phyloP scores from a whole-genome alignment of 1,140 invertebrate species.

The Pantala flavescens region DNA sequence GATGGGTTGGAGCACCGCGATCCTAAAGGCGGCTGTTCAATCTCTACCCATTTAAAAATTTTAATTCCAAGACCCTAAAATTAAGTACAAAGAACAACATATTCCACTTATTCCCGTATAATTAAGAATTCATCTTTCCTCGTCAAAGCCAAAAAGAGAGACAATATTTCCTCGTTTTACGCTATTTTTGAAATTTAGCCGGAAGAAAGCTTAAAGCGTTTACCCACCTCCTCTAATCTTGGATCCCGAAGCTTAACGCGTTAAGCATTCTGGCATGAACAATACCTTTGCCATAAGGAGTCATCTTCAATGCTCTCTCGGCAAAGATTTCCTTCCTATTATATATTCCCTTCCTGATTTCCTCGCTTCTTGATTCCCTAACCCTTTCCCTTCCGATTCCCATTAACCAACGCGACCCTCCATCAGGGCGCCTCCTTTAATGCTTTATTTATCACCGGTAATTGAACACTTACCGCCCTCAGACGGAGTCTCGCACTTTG shows the following conservation, averaged over 20 bases:
- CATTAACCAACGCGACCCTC: neutral
- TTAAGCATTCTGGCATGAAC: neutral
- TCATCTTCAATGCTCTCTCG: neutral
- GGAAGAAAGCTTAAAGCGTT: no score
- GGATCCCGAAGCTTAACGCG: neutral
- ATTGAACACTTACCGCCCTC: constrained; percentile 3
- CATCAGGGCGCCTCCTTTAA: neutral
- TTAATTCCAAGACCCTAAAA: no score
- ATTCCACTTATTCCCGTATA: no score
- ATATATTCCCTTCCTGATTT: neutral
- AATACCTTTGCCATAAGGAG: neutral
- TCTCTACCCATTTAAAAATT: no score
- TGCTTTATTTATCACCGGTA: constrained; percentile 9
- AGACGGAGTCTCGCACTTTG: neutral
- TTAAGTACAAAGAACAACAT: no score
- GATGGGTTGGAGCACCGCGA: no score
- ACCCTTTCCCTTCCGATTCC: neutral
- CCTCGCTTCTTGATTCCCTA: neutral
- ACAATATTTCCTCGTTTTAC: no score
- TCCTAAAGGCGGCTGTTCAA: no score
- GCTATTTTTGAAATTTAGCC: no score
- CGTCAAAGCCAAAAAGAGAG: no score
- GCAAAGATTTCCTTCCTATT: neutral
- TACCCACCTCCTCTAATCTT: no score
- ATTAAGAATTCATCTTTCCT: no score